Conservation (phyloP, 1,140 invertebrate genomes). For the Drosophila ambigua region DNA sequence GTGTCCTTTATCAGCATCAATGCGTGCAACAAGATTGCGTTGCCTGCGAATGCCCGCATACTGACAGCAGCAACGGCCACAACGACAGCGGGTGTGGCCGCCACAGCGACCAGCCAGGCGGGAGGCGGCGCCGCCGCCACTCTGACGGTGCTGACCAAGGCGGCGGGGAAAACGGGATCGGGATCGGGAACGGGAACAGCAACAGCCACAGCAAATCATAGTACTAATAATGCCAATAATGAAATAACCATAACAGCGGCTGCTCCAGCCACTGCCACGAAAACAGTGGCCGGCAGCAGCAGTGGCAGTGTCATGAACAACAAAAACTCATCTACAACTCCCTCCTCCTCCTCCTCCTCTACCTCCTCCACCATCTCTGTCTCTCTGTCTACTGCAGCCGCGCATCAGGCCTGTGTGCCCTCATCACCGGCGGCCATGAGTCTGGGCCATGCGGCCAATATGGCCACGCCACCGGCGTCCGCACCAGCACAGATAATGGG, state of each 20-base stretch:
- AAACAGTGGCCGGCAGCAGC: constrained; percentile 10
- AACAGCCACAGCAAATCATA: constrained; percentile 47
- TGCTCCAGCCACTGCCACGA: constrained; percentile 8
- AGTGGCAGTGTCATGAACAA: constrained; percentile 72
- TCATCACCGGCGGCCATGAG: constrained; percentile 72
- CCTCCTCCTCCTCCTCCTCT: constrained; percentile 42
- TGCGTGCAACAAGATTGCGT: constrained; percentile 76
- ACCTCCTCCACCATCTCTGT: constrained; percentile 32
- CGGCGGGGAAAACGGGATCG: constrained; percentile 5
- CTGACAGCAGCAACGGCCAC: constrained; percentile 56
- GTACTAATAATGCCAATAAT: constrained; percentile 66
- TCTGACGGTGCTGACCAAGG: constrained; percentile 68
- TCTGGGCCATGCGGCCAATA: constrained; percentile 63
- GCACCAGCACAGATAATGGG: constrained; percentile 67
- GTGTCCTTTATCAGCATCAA: constrained; percentile 78
- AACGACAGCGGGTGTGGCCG: constrained; percentile 8
- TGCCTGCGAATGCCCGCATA: constrained; percentile 77
- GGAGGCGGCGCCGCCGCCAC: constrained; percentile 49
- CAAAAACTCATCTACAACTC: constrained; percentile 51
- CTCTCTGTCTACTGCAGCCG: constrained; percentile 38
- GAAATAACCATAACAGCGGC: constrained; percentile 62
- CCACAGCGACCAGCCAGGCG: constrained; percentile 11
- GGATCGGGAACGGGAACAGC: not conserved
- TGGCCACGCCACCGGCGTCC: constrained; percentile 67
- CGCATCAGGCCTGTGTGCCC: constrained; percentile 71